Evolutionary conservation across 2,888 invertebrate genomes (phyloP), one percentile per base, ranked within the genome.

Genomic region (Saturnia japonica): DNA sequence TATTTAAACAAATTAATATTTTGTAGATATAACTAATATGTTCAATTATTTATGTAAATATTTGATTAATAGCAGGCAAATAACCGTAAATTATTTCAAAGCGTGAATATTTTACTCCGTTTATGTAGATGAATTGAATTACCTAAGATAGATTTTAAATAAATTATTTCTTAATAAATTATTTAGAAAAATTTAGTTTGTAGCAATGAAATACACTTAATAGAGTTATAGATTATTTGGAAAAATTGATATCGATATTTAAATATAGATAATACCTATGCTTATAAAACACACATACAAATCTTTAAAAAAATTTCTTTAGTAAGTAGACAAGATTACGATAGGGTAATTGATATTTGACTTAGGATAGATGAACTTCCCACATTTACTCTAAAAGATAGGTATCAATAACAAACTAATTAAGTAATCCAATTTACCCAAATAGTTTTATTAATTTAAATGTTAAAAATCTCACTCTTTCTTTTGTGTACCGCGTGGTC

Each of bases 401-500:
- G n/a, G n/a, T n/a, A n/a, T n/a, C n/a, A n/a, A n/a, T n/a, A n/a
- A n/a, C n/a, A n/a, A n/a, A n/a, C n/a, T n/a, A n/a, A n/a, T n/a
- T n/a, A n/a, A n/a, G n/a, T n/a, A n/a, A 4, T 34, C 34, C 2
- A 34, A 34, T 34, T 51, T 51, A 51, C 1, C 19, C 19, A 28
- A 25, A 57, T 25, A 25, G 12, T 57, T 57, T n/a, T n/a, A 54
- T 4, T 22, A 8, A 22, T 57, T 25, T 57, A 1, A 64, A 40
- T 51, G 19, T 51, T n/a, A 51, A 62, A 14, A 62, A 8, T n/a
- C 0, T 0, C 9, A 34, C 19, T 1, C 62, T 9, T 64, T 1
- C 14, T 40, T 62, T 19, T 40, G 64, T 40, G 64, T 64, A 64
- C 64, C 64, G 64, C 40, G 64, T 64, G 40, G 12, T 40, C 4